phyloP scores from a whole-genome alignment of 2,797 vertebrate species.

The Neosilurus hyrtlii region DNA sequence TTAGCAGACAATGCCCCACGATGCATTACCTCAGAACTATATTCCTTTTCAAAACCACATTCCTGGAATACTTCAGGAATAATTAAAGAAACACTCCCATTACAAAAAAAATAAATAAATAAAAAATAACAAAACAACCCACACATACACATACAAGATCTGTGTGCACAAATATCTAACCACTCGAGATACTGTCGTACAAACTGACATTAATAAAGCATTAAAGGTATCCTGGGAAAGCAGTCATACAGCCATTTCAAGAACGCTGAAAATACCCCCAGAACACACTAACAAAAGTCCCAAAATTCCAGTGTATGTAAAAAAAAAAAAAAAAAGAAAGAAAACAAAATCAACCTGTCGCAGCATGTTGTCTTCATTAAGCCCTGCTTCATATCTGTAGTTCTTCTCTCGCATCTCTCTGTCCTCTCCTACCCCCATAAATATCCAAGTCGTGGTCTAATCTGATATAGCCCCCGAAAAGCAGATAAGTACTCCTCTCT shows the following conservation, averaged over 20 bases:
- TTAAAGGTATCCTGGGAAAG: no score
- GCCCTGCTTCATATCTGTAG: conserved; percentile 25
- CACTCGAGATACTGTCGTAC: not conserved
- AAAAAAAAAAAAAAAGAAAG: not conserved
- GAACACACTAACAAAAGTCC: not conserved
- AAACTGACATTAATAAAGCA: not conserved
- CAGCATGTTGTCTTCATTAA: conserved; percentile 41
- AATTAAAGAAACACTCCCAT: not conserved
- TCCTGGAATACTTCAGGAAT: conserved; percentile 26
- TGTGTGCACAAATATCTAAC: no score
- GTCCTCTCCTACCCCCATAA: conserved; percentile 36
- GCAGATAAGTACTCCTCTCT: not conserved
- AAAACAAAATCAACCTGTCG: conserved; percentile 38
- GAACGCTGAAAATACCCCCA: not conserved
- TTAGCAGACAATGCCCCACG: not conserved
- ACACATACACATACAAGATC: no score
- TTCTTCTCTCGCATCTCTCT: not conserved
- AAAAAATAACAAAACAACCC: not conserved
- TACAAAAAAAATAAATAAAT: not conserved
- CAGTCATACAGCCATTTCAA: not conserved
- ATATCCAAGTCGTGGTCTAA: conserved; percentile 6
- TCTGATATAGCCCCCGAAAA: not conserved
- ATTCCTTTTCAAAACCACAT: conserved; percentile 16
- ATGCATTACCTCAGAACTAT: not conserved
- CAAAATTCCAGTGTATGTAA: not conserved